Percentiles rank a stretch among this genome's conserved stretches.
These are phyloP conservation scores for Trichonephila inaurata DNA, from an alignment of 1,140 invertebrate genomes.

Conservation along the genomic window DNA sequence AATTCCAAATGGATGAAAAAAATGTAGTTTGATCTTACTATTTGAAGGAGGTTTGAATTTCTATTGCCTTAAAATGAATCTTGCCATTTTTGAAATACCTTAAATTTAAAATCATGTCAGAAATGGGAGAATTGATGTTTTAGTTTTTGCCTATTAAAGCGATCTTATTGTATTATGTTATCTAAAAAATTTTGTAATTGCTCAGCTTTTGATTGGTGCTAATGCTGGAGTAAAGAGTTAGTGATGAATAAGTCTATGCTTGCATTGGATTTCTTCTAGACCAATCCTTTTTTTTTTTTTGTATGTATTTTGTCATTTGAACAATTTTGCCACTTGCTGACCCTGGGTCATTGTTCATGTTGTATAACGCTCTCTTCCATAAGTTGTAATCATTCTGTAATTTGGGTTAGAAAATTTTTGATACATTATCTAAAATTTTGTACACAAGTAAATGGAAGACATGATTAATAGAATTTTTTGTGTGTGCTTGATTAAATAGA, in stretches of 20 bases:
- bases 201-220: conserved; percentile 37
- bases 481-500: conserved; percentile 31
- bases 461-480: background rate
- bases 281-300: conserved; percentile 3
- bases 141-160: background rate
- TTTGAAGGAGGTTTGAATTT: too few species aligned
- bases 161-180: background rate
- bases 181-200: background rate
- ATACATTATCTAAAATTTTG: conserved; percentile 25
- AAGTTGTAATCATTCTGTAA: conserved; percentile 35
- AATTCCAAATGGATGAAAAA: too few species aligned
- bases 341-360: background rate
- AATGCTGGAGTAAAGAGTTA: background rate
- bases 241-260: conserved; percentile 27
- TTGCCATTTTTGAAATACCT: too few species aligned
- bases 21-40: too few species aligned
- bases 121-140: too few species aligned
- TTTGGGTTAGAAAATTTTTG: conserved; percentile 25
- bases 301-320: conserved; percentile 38
- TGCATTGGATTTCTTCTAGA: conserved; percentile 30
- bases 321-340: conserved; percentile 40
- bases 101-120: too few species aligned
- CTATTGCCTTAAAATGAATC: too few species aligned
- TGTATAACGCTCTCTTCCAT: conserved; percentile 37
- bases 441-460: conserved; percentile 13